Percentiles rank a stretch among this genome's conserved stretches.
These are phyloP conservation scores for Hemicordylus capensis DNA, from an alignment of 2,113 vertebrate genomes.

Conservation along the genomic window DNA sequence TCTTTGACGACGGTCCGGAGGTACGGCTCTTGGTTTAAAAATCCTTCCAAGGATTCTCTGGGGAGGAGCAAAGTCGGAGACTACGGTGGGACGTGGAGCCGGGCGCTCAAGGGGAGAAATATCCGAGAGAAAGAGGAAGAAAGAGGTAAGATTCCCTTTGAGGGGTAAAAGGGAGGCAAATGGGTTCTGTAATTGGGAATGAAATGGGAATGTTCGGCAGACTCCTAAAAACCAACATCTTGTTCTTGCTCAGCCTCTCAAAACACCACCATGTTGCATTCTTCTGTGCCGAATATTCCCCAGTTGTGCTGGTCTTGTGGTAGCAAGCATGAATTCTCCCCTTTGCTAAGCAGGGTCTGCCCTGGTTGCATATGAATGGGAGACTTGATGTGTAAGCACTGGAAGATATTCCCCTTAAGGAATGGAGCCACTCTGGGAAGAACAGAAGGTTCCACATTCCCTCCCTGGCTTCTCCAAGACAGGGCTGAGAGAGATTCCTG, in stretches of 20 bases:
- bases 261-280: no score
- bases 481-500: no score
- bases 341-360: no score
- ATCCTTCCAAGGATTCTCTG: slow-evolving; percentile 69
- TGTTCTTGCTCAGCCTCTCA: neutral
- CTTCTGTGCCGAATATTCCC: neutral
- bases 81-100: slow-evolving; percentile 79
- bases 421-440: no score
- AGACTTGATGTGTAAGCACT: no score
- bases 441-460: no score
- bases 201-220: neutral
- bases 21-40: slow-evolving; percentile 85
- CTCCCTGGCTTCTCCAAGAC: no score
- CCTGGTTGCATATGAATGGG: no score
- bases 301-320: no score
- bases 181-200: neutral
- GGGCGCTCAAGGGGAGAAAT: slow-evolving; percentile 80
- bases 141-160: slow-evolving; percentile 79
- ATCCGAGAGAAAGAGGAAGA: slow-evolving; percentile 87
- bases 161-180: fast-evolving
- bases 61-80: slow-evolving; percentile 72
- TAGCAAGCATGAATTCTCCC: no score
- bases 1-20: slow-evolving; percentile 67
- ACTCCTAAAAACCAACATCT: no score
- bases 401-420: no score